Percentiles rank a stretch among this genome's conserved stretches.
Conservation (phyloP, 2,113 vertebrate genomes). For the Chinchilla lanigera region DNA sequence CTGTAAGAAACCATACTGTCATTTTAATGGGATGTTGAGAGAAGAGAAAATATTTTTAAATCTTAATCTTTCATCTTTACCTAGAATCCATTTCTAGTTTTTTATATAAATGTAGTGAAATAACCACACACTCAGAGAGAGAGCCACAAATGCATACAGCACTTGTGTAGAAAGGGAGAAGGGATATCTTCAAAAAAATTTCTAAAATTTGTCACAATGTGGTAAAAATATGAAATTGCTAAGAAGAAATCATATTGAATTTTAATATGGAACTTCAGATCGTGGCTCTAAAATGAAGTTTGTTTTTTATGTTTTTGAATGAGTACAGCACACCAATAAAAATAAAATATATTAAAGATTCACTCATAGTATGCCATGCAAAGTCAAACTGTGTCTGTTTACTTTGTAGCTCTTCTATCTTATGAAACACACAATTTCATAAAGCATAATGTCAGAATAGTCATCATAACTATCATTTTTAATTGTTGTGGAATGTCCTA, state of each 20-base stretch:
- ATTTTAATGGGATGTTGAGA: neutral
- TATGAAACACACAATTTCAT: neutral
- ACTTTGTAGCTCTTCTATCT: neutral
- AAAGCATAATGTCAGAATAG: neutral
- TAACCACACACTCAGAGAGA: neutral
- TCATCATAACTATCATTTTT: neutral
- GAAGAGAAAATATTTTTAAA: neutral
- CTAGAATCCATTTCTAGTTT: neutral
- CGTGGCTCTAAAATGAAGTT: neutral
- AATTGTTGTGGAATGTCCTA: neutral
- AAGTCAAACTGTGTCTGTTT: conserved; percentile 20
- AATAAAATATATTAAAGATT: conserved; percentile 45
- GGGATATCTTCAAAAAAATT: neutral
- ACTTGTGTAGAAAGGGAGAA: neutral
- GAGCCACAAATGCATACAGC: neutral
- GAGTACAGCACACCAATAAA: neutral
- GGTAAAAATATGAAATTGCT: conserved; percentile 32
- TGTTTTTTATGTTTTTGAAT: neutral
- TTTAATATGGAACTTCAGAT: conserved; percentile 57
- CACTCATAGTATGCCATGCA: neutral
- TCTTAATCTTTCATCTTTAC: conserved; percentile 12
- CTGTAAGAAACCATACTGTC: conserved; percentile 9
- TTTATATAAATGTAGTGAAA: neutral
- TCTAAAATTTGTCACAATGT: neutral
- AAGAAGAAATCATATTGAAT: neutral